Percentiles rank a stretch among this genome's conserved stretches.
phyloP scores from a whole-genome alignment of 2,113 vertebrate species.

The Lonchura striata region DNA sequence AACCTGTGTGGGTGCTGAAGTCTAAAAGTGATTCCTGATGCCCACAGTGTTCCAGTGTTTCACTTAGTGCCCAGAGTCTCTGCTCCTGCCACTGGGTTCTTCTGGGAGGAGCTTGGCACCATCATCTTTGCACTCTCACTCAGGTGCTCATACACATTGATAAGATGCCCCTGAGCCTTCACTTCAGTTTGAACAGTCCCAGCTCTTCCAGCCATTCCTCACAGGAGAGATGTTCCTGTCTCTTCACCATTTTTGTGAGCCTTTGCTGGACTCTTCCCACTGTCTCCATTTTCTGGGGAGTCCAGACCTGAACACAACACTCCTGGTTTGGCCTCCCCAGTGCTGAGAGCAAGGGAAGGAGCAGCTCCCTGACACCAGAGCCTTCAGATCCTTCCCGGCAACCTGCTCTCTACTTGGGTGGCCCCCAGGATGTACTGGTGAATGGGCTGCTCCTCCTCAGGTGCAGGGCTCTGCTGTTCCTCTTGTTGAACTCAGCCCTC shows the following conservation, averaged over 20 bases:
- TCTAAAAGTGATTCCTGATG: background rate
- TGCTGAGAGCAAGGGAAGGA: background rate
- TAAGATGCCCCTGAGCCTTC: background rate
- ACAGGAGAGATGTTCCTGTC: background rate
- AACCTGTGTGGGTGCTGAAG: rapidly evolving
- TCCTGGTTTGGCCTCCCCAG: background rate
- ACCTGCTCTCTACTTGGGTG: background rate
- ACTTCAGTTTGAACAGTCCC: background rate
- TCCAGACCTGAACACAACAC: background rate
- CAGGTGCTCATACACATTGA: background rate
- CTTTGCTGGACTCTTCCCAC: background rate
- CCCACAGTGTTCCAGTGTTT: background rate
- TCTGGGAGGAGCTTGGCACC: background rate
- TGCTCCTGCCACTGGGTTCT: background rate
- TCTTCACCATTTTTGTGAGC: background rate
- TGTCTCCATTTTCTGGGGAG: background rate
- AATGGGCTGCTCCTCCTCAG: background rate
- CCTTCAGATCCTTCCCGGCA: background rate
- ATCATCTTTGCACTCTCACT: background rate
- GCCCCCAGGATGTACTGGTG: background rate
- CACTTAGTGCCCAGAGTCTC: background rate
- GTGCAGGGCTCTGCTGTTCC: background rate
- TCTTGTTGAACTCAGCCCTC: background rate
- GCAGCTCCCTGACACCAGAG: background rate
- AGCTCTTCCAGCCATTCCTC: background rate